phyloP scores from a whole-genome alignment of 2,113 vertebrate genomes.

The Petrocephalus microphthalmus region DNA sequence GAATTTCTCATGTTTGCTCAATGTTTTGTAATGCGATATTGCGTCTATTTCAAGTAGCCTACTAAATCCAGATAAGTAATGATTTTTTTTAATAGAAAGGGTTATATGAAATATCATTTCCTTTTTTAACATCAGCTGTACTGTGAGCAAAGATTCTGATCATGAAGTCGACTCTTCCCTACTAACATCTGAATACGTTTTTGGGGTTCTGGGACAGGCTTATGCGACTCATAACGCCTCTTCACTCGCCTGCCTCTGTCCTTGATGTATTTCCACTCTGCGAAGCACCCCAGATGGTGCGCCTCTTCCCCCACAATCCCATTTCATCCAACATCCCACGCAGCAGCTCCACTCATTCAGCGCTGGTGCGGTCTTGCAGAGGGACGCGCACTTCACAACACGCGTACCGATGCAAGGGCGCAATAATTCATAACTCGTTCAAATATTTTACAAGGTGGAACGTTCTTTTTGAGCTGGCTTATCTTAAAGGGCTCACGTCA shows the following conservation, averaged over 20 bases:
- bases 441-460: not conserved
- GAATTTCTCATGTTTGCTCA: not conserved
- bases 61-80: not conserved
- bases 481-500: not conserved
- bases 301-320: not conserved
- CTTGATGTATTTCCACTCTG: not conserved
- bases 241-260: not conserved
- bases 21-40: not conserved
- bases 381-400: not conserved
- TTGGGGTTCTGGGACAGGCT: not conserved
- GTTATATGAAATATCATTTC: not conserved
- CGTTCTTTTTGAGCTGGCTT: not conserved
- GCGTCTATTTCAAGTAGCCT: not conserved
- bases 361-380: not conserved
- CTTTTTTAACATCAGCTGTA: not conserved
- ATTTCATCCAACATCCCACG: not conserved
- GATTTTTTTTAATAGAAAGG: not conserved
- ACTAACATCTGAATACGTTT: not conserved
- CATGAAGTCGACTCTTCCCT: not conserved
- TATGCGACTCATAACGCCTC: not conserved
- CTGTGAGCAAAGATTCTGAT: not conserved
- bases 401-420: not conserved
- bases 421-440: not conserved
- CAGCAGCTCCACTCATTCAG: not conserved
- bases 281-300: constrained; percentile 11